Evolutionary conservation across 2,113 vertebrate genomes (phyloP).

Genomic region (Cephalopterus ornatus): DNA sequence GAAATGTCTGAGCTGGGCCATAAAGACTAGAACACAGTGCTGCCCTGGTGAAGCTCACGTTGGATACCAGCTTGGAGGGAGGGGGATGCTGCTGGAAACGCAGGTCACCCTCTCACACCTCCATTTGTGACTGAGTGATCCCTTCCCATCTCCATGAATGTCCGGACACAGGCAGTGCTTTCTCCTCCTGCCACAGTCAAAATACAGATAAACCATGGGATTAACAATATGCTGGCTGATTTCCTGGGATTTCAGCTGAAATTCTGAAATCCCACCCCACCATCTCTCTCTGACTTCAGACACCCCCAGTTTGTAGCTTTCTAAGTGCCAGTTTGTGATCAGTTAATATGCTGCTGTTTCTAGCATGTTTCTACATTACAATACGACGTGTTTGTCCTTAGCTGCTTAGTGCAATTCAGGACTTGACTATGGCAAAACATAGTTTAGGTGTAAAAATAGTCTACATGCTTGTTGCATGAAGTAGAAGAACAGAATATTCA

Average conservation of each 20-base stretch:
- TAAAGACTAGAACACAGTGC: neutral
- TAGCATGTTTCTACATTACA: neutral
- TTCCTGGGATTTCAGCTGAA: neutral
- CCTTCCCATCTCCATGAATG: neutral
- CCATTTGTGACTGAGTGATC: fast-evolving
- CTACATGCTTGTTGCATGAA: neutral
- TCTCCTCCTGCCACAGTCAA: neutral
- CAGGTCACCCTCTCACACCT: fast-evolving
- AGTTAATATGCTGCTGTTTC: neutral
- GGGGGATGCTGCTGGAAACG: neutral
- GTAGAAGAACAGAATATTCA: neutral
- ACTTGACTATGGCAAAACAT: neutral
- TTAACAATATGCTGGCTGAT: neutral
- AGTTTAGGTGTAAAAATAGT: neutral
- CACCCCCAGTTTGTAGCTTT: neutral
- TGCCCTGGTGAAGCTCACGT: neutral
- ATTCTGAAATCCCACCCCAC: neutral
- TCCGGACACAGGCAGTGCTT: neutral
- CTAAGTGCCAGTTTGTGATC: neutral
- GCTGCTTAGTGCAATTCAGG: neutral
- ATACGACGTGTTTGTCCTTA: neutral
- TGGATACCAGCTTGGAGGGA: neutral
- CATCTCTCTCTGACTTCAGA: neutral
- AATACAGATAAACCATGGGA: neutral
- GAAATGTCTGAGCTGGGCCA: neutral